These are phyloP conservation scores for Nomada ferruginata DNA, from an alignment of 2,888 invertebrate species.

Conservation along the genomic window DNA sequence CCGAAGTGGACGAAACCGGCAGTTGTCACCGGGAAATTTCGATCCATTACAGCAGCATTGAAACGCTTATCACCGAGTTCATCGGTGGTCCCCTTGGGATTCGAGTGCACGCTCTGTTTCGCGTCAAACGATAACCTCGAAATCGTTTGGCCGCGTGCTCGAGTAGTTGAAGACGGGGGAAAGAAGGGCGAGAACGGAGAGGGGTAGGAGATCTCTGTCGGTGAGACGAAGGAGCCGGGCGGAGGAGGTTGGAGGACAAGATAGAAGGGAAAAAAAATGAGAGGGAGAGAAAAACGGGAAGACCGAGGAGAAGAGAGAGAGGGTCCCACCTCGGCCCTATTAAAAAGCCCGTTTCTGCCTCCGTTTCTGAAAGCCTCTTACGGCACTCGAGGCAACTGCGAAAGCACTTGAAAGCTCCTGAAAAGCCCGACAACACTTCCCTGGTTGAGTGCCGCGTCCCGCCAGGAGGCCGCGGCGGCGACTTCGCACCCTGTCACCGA, in stretches of 20 bases:
- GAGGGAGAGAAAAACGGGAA: constrained; percentile 4
- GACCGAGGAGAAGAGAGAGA: constrained; percentile 24
- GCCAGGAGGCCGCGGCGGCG: constrained; percentile 74
- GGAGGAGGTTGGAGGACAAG: constrained; percentile 64
- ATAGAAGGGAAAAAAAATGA: constrained; percentile 55
- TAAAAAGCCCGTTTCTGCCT: constrained; percentile 84
- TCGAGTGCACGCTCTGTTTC: constrained; percentile 53
- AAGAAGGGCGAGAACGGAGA: neutral
- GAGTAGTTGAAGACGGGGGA: constrained; percentile 10
- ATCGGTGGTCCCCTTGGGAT: constrained; percentile 31
- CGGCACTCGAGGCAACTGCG: constrained; percentile 84
- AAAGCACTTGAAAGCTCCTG: constrained; percentile 84
- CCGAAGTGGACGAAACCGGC: neutral
- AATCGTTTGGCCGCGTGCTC: constrained; percentile 54
- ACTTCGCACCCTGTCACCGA: constrained; percentile 83
- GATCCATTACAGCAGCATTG: constrained; percentile 5
- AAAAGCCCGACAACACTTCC: constrained; percentile 84
- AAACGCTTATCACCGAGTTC: constrained; percentile 24
- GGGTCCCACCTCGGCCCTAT: constrained; percentile 81
- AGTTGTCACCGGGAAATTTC: neutral
- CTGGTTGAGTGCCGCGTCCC: constrained; percentile 83
- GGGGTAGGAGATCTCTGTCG: neutral
- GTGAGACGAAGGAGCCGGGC: constrained; percentile 29
- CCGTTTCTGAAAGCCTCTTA: constrained; percentile 84
- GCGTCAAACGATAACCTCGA: constrained; percentile 60